Evolutionary conservation across 2,113 vertebrate genomes (phyloP), one percentile per base, ranked within the genome.

Genomic region (Macrotus californicus): DNA sequence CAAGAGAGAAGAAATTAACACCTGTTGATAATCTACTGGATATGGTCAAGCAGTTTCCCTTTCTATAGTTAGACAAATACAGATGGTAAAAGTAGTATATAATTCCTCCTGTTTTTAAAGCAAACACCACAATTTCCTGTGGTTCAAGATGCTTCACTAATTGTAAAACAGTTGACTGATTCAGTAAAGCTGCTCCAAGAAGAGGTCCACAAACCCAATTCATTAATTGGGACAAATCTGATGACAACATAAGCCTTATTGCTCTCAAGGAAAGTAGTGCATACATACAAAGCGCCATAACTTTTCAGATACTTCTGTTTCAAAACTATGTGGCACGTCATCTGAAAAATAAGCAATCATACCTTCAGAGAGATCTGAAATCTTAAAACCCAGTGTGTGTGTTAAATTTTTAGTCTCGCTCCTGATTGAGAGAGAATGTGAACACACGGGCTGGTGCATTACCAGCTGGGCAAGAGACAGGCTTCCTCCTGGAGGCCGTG

Each of bases 91-190:
- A 96, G 96, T 93, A 97, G 96, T 91, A 97, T 0, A 69, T 75
- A 94, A 91, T 19, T 92, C 77, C 90, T 94, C 91, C 94, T 96
- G 79, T 84, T 93, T 97, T 91, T 67, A 84, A 97, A 96, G 88
- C 85, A 97, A 94, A 97, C 89, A 83, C 73, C 77, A 5, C 21
- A 56, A 72, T 81, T 94, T 91, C 89, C 93, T 95, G 89, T 61
- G 84, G 88, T 93, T 93, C 96, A 95, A 97, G 95, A 95, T 80
- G 69, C 91, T 96, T 92, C 86, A 94, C 77, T 54, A 69, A 97
- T 96, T 92, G 93, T 94, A 73, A 97, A 91, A 94, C 96, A 95
- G 77, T 95, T 94, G 89, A 93, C 93, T 95, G 92, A 21, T 75
- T 88, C 96, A 36, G 67, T 41, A 46, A 86, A 2, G 0, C 50